These are phyloP conservation scores for Andrena minutula DNA, from an alignment of 2,888 invertebrate species.

Conservation along the genomic window DNA sequence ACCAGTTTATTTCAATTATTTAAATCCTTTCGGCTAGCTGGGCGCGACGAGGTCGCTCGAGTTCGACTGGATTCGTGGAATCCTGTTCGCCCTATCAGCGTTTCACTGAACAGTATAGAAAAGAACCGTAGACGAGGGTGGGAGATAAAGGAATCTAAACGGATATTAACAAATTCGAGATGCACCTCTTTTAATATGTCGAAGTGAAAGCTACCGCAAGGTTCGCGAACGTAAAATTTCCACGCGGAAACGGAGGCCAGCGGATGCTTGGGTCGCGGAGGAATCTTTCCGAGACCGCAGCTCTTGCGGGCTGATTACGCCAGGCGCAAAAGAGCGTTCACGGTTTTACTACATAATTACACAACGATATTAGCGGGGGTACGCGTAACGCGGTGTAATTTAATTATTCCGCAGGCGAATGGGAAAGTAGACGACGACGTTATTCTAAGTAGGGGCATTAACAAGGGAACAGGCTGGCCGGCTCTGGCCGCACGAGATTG, in stretches of 20 bases:
- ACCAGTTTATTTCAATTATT: conserved; percentile 77
- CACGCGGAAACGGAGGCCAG: background rate
- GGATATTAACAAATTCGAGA: background rate
- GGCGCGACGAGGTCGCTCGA: conserved; percentile 63
- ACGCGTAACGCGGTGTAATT: conserved; percentile 31
- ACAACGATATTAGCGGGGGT: conserved; percentile 10
- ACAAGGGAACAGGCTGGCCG: background rate
- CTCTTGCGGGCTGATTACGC: background rate
- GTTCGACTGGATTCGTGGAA: conserved; percentile 69
- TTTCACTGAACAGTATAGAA: conserved; percentile 26
- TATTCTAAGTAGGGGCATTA: conserved; percentile 42
- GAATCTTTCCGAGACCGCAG: background rate
- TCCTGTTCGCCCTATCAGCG: conserved; percentile 65
- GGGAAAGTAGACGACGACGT: conserved; percentile 25
- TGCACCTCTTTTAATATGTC: background rate
- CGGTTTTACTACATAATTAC: conserved; percentile 21
- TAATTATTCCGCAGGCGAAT: conserved; percentile 31
- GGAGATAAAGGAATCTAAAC: too few relatives aligned
- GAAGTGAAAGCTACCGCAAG: background rate
- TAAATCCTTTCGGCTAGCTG: conserved; percentile 58
- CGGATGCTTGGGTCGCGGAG: background rate
- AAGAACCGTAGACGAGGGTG: too few relatives aligned
- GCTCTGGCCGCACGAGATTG: conserved; percentile 34
- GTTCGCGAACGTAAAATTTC: background rate
- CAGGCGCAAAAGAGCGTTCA: conserved; percentile 1